Conservation (phyloP, 2,888 invertebrate species). For the Drosophila parthenogenetica region DNA sequence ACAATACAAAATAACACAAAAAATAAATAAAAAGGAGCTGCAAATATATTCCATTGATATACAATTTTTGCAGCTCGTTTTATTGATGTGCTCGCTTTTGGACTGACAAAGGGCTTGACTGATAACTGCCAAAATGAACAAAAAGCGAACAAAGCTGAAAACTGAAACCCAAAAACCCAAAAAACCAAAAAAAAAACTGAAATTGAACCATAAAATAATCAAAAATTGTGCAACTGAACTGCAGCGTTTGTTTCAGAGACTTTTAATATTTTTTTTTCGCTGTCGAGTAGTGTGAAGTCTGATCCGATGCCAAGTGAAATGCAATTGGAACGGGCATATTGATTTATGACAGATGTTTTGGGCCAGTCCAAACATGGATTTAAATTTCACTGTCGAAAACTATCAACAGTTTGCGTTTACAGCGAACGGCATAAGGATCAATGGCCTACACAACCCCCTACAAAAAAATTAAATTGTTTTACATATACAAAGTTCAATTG, state of each 20-base stretch:
- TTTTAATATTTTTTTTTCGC: neutral
- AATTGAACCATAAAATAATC: slow-evolving; percentile 45
- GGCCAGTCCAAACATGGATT: slow-evolving; percentile 40
- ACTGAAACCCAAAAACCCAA: too few species aligned
- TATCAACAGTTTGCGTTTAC: slow-evolving; percentile 33
- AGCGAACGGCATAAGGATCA: slow-evolving; percentile 6
- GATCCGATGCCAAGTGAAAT: slow-evolving; percentile 23
- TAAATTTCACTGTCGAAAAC: slow-evolving; percentile 52
- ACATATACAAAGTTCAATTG: slow-evolving; percentile 29
- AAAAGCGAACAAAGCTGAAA: slow-evolving; percentile 17
- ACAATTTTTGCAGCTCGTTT: slow-evolving; percentile 58
- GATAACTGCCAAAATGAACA: slow-evolving; percentile 55
- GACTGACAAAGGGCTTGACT: slow-evolving; percentile 67
- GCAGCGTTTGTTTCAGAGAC: slow-evolving; percentile 13
- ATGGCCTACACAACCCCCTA: neutral
- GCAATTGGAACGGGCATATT: slow-evolving; percentile 53
- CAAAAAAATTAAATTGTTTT: neutral
- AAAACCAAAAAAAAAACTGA: neutral
- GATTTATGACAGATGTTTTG: slow-evolving; percentile 68
- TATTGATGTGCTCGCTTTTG: slow-evolving; percentile 50
- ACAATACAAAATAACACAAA: slow-evolving; percentile 3
- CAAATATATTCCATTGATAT: slow-evolving; percentile 36
- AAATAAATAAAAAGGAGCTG: neutral
- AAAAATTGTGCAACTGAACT: slow-evolving; percentile 49
- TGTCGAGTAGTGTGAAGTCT: slow-evolving; percentile 3